These are phyloP conservation scores for Monopis laevigella DNA, from an alignment of 2,888 invertebrate genomes.

Conservation along the genomic window DNA sequence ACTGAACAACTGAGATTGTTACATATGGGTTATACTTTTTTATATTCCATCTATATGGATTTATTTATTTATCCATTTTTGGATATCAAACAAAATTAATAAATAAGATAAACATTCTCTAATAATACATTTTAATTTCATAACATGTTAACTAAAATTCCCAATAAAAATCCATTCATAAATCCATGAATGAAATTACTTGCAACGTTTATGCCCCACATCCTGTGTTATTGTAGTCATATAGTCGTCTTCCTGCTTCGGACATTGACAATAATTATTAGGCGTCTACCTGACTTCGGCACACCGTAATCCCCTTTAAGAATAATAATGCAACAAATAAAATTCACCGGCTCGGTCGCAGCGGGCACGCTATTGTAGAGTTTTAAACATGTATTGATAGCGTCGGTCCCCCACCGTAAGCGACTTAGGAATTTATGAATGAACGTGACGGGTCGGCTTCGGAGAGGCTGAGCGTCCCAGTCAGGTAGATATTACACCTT, in stretches of 20 bases:
- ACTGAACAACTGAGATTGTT: too few species aligned
- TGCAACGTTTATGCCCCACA: slow-evolving; percentile 39
- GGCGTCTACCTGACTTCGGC: slow-evolving; percentile 46
- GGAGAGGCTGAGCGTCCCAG: slow-evolving; percentile 43
- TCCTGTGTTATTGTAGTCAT: slow-evolving; percentile 48
- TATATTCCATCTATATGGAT: too few species aligned
- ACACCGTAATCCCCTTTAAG: slow-evolving; percentile 18
- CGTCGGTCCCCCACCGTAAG: slow-evolving; percentile 30
- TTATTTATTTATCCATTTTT: too few species aligned
- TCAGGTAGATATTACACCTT: slow-evolving; percentile 65
- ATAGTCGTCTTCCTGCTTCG: slow-evolving; percentile 34
- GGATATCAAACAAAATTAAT: too few species aligned
- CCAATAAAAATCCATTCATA: slow-evolving; percentile 22
- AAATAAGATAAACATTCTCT: too few species aligned
- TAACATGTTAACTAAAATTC: slow-evolving; percentile 4
- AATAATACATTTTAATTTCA: too few species aligned
- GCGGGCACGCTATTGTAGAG: slow-evolving; percentile 33
- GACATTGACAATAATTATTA: slow-evolving; percentile 44
- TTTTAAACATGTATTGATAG: slow-evolving; percentile 30
- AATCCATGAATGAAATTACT: slow-evolving; percentile 39
- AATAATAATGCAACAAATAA: slow-evolving; percentile 29
- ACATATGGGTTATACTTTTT: too few species aligned
- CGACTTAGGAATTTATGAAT: slow-evolving; percentile 63
- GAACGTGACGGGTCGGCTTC: slow-evolving; percentile 57
- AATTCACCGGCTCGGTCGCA: slow-evolving; percentile 23